Evolutionary conservation across 2,797 vertebrate species (phyloP), one percentile per base, ranked within the genome.

Genomic region (Eremophila alpestris): DNA sequence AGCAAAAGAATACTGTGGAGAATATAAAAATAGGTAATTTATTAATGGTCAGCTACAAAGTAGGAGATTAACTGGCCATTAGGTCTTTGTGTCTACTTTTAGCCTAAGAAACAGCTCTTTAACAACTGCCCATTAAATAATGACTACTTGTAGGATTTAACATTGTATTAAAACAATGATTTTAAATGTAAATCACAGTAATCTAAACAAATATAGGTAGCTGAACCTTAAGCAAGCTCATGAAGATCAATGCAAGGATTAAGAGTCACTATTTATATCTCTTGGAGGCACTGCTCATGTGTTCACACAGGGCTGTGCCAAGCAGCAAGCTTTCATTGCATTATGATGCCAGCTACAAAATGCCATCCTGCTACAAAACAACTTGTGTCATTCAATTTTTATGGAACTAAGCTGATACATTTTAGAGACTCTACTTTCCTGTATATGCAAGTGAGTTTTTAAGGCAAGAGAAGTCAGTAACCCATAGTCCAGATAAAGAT

Each of bases 211-310:
- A 93, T 60, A 89, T 40, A 94, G 64, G 68, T 84, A 85, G 52
- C 64, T 85, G 91, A 96, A 93, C 84, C 91, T 91, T 92, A 85
- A 91, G 87, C 56, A 85, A 93, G 87, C 63, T 77, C 93, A 49
- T 16, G 79, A 92, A 96, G 95, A 92, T 78, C 91, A 93, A 95
- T 96, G 91, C 89, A 83, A 92, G 96, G 94, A 95, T 96, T 96
- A 96, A 83, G 89, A 77, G 75, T n/a, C 4, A 3, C 91, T 96
- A 96, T 96, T 96, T 96, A 85, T 96, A 96, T 78, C 79, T 87
- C 40, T 43, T 95, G 90, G 91, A 92, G 93, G 92, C 89, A 87
- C 58, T 94, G 90, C 94, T 93, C 93, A 91, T 96, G 95, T 95
- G 89, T 93, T 92, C 71, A 5, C 89, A 48, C 49, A 32, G 7